Conservation (phyloP, 2,113 vertebrate genomes). For the Pipa parva region DNA sequence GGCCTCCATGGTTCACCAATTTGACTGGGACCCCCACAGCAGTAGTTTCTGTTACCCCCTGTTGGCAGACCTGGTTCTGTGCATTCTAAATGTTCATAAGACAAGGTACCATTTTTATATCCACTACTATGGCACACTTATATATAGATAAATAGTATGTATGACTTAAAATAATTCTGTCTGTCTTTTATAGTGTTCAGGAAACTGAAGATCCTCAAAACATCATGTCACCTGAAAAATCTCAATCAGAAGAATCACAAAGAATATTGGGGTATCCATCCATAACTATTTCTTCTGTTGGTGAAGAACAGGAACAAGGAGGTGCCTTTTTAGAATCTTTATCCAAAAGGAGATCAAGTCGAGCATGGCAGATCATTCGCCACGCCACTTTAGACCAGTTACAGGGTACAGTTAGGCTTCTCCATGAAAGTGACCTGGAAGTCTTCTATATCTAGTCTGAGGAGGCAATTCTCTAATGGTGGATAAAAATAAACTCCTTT, state of each 20-base stretch:
- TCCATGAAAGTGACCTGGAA: background rate
- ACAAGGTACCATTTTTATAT: too few species aligned
- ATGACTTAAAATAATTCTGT: background rate
- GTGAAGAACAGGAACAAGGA: too few species aligned
- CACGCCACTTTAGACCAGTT: constrained; percentile 9
- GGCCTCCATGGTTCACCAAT: too few species aligned
- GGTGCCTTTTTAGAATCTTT: background rate
- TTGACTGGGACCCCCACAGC: too few species aligned
- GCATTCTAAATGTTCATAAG: too few species aligned
- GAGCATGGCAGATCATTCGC: constrained; percentile 20
- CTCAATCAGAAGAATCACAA: background rate
- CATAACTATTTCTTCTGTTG: background rate
- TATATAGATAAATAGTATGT: too few species aligned
- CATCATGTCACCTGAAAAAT: background rate
- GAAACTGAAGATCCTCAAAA: background rate
- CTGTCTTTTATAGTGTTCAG: constrained; percentile 6
- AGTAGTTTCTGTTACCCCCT: too few species aligned
- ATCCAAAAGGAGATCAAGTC: background rate
- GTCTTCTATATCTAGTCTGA: constrained; percentile 11
- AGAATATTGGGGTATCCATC: background rate
- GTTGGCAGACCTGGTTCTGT: too few species aligned
- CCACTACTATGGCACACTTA: too few species aligned
- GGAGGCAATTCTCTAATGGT: background rate
- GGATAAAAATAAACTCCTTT: background rate
- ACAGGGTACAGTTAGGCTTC: background rate